Percentiles rank a stretch among this genome's conserved stretches.
Evolutionary conservation across 2,888 invertebrate species (phyloP).

Genomic region (Brenthis hecate): DNA sequence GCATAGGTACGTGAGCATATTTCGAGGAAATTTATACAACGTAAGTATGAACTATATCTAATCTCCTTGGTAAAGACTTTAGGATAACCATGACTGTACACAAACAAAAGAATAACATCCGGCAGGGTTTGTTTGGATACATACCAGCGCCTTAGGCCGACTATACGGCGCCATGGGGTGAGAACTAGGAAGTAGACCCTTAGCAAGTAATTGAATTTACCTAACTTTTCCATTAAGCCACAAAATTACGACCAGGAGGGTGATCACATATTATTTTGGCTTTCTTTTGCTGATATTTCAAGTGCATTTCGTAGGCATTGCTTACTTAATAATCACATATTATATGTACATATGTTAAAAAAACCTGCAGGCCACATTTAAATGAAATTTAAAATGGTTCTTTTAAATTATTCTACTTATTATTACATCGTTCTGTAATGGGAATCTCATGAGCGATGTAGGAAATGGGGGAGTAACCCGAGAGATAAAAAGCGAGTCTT

Average conservation of each 20-base stretch:
- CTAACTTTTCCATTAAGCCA: slow-evolving; percentile 51
- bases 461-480: slow-evolving; percentile 5
- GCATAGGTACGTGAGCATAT: background rate
- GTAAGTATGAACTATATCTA: background rate
- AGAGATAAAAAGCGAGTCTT: slow-evolving; percentile 23
- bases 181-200: slow-evolving; percentile 52
- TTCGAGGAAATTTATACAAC: background rate
- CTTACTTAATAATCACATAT: too few species aligned
- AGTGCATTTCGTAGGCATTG: background rate
- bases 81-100: slow-evolving; percentile 17
- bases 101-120: slow-evolving; percentile 37
- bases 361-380: too few species aligned
- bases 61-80: background rate
- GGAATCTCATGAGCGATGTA: slow-evolving; percentile 10
- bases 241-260: slow-evolving; percentile 35
- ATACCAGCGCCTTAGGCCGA: slow-evolving; percentile 41
- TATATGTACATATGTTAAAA: too few species aligned
- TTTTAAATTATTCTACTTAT: background rate
- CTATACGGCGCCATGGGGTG: slow-evolving; percentile 44
- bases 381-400: background rate
- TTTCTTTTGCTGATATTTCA: background rate
- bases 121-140: slow-evolving; percentile 43
- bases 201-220: slow-evolving; percentile 57
- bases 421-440: slow-evolving; percentile 4
- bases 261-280: slow-evolving; percentile 14